phyloP scores from a whole-genome alignment of 2,888 invertebrate genomes.

The Schizaphis graminum region DNA sequence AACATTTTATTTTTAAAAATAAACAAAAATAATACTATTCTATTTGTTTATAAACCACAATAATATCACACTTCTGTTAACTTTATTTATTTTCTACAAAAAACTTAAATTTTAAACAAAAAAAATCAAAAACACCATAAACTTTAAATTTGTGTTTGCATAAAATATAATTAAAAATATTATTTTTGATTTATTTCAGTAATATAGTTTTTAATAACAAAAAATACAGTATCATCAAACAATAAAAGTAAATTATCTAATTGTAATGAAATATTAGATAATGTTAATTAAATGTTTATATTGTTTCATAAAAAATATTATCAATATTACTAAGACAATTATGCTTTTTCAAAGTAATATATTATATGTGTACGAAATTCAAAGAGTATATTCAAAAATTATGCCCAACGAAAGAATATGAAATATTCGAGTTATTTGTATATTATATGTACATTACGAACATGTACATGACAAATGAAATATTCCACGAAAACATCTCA shows the following conservation, averaged over 20 bases:
- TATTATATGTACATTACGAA: neutral
- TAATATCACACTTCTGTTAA: neutral
- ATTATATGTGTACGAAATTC: neutral
- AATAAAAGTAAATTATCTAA: neutral
- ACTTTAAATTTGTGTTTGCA: neutral
- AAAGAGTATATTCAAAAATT: slow-evolving; percentile 15
- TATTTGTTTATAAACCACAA: neutral
- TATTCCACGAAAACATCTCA: neutral
- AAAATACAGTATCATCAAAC: neutral
- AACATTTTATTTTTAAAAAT: neutral
- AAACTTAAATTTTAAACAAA: neutral
- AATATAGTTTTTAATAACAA: neutral
- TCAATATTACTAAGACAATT: slow-evolving; percentile 5
- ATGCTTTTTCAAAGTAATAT: neutral
- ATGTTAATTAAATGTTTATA: neutral
- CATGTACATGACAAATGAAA: neutral
- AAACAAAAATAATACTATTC: neutral
- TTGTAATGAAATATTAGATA: neutral
- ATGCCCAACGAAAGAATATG: slow-evolving; percentile 24
- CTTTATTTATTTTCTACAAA: neutral
- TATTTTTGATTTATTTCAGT: neutral
- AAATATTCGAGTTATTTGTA: neutral
- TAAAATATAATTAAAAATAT: neutral
- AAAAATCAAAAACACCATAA: neutral
- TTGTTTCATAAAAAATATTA: neutral